Percentiles rank a stretch among this genome's conserved stretches.
These are phyloP conservation scores for Chaenocephalus aceratus DNA, from an alignment of 2,113 vertebrate species.

Conservation along the genomic window DNA sequence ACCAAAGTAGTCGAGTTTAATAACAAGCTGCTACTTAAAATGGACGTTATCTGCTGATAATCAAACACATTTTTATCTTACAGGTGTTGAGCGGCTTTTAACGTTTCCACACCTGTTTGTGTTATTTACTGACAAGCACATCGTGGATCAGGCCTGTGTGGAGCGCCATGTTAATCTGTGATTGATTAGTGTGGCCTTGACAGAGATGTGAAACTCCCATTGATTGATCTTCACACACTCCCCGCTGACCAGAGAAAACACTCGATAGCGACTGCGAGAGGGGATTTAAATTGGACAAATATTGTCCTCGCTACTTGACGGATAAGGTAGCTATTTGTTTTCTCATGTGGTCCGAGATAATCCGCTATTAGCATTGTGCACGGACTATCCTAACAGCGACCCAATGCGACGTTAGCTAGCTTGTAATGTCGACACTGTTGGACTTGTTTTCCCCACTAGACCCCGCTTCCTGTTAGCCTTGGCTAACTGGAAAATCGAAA, in stretches of 20 bases:
- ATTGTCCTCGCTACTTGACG: slow-evolving; percentile 38
- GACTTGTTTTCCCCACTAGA: slow-evolving; percentile 75
- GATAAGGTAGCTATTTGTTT: slow-evolving; percentile 37
- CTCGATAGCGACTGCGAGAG: slow-evolving; percentile 69
- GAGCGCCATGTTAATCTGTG: slow-evolving; percentile 23
- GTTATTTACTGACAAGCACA: fast-evolving
- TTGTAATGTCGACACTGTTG: slow-evolving; percentile 73
- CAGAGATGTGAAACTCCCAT: slow-evolving; percentile 75
- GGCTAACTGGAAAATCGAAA: slow-evolving; percentile 66
- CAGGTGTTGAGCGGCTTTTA: fast-evolving
- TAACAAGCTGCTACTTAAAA: background rate
- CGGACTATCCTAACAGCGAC: background rate
- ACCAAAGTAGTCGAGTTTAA: slow-evolving; percentile 51
- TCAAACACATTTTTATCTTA: fast-evolving
- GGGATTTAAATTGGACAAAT: slow-evolving; percentile 74
- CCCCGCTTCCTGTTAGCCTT: slow-evolving; percentile 78
- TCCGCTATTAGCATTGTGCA: background rate
- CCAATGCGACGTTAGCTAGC: slow-evolving; percentile 49
- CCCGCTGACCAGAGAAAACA: slow-evolving; percentile 79
- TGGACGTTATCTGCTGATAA: fast-evolving
- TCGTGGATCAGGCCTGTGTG: fast-evolving
- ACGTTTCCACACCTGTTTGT: fast-evolving
- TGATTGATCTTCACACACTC: slow-evolving; percentile 81
- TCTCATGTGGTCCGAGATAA: background rate
- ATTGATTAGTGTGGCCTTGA: slow-evolving; percentile 60